phyloP scores from a whole-genome alignment of 2,113 vertebrate genomes.

The Antigone vipio region DNA sequence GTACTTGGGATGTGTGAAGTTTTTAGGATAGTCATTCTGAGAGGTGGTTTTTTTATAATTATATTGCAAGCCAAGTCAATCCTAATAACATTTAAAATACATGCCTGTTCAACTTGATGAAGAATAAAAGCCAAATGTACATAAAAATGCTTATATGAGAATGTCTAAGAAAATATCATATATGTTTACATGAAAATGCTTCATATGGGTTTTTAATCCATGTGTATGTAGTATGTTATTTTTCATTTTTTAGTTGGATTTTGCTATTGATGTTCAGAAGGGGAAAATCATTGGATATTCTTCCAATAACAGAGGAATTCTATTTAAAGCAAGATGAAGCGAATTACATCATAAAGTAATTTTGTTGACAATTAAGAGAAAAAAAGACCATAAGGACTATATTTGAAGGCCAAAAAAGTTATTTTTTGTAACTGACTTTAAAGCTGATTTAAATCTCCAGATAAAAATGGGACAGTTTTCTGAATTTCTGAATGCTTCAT shows the following conservation, averaged over 20 bases:
- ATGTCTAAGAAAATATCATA: not conserved
- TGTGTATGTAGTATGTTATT: not conserved
- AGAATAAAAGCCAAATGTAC: not conserved
- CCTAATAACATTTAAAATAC: not conserved
- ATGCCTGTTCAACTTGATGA: not conserved
- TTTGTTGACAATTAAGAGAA: not conserved
- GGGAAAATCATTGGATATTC: constrained; percentile 45
- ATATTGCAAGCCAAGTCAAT: not conserved
- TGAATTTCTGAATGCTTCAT: not conserved
- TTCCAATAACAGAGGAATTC: constrained; percentile 28
- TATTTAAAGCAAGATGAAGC: constrained; percentile 26
- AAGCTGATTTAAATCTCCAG: not conserved
- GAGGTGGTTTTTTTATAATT: not conserved
- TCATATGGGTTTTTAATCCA: not conserved
- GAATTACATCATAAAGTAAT: not conserved
- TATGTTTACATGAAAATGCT: not conserved
- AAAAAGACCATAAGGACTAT: not conserved
- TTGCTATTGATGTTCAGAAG: constrained; percentile 29
- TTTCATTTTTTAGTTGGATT: constrained; percentile 26
- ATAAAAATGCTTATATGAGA: not conserved
- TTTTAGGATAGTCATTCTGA: not conserved
- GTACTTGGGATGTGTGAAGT: not conserved
- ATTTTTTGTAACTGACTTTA: not conserved
- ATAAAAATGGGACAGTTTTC: not conserved
- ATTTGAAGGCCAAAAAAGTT: not conserved